Conservation (phyloP, 2,888 invertebrate species). For the Chirona hameri region DNA sequence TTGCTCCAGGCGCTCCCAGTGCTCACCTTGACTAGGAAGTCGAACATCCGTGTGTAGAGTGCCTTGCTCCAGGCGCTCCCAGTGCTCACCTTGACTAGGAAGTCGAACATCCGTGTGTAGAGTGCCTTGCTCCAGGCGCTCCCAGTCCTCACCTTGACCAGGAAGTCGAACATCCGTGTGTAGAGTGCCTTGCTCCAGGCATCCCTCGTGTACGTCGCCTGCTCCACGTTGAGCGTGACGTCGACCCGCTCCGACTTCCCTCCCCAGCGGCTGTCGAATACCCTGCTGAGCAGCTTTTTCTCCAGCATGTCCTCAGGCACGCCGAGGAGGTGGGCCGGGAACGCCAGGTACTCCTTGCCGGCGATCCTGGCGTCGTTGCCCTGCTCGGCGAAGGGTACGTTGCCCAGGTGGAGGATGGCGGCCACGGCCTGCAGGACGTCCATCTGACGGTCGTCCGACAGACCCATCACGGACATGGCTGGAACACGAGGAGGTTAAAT, state of each 20-base stretch:
- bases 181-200: constrained; percentile 64
- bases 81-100: constrained; percentile 53
- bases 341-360: constrained; percentile 56
- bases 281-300: constrained; percentile 58
- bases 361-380: constrained; percentile 57
- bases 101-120: too few relatives aligned
- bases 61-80: too few relatives aligned
- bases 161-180: constrained; percentile 60
- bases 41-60: too few relatives aligned
- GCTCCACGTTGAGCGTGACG: constrained; percentile 60
- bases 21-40: constrained; percentile 56
- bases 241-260: constrained; percentile 60
- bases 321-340: constrained; percentile 59
- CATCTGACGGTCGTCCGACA: constrained; percentile 53
- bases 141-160: constrained; percentile 51
- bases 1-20: not conserved
- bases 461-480: constrained; percentile 63
- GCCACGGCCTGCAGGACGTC: constrained; percentile 58
- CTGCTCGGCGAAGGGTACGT: constrained; percentile 57
- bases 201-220: constrained; percentile 60
- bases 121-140: too few relatives aligned
- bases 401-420: constrained; percentile 62
- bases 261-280: constrained; percentile 66
- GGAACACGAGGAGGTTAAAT: too few relatives aligned
- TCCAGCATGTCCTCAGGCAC: constrained; percentile 55